Conservation (phyloP, 2,797 vertebrate species). For the Chlorospingus semifuscus region DNA sequence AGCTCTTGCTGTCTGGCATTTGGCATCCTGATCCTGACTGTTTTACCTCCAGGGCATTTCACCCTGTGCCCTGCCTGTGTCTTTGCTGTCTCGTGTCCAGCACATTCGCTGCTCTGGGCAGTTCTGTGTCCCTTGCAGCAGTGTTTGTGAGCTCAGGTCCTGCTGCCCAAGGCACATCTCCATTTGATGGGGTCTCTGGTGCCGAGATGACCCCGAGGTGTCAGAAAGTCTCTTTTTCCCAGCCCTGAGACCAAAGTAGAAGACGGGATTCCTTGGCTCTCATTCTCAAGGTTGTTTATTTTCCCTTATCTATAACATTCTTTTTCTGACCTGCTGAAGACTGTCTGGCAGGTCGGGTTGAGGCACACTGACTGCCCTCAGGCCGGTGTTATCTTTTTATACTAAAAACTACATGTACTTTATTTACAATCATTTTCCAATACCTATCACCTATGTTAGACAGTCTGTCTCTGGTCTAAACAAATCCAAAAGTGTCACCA, state of each 20-base stretch:
- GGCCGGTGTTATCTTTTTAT: neutral
- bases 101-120: neutral
- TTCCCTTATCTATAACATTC: neutral
- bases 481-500: too few relatives aligned
- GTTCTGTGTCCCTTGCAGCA: neutral
- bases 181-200: rapidly evolving
- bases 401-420: neutral
- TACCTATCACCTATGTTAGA: too few relatives aligned
- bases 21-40: neutral
- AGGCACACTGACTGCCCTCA: neutral
- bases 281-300: neutral
- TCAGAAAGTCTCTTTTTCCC: too few relatives aligned
- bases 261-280: too few relatives aligned
- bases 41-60: neutral
- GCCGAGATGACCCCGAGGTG: neutral
- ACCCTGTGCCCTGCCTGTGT: neutral
- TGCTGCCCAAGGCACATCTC: neutral
- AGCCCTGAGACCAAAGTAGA: too few relatives aligned
- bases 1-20: neutral
- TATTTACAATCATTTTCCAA: too few relatives aligned
- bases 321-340: neutral
- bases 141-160: rapidly evolving
- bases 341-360: neutral
- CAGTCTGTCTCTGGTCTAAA: too few relatives aligned
- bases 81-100: neutral